A percentile compares a stretch with the other conserved stretches of the same genome.
Conservation (phyloP, 2,888 invertebrate species). For the Falcaria lacertinaria region DNA sequence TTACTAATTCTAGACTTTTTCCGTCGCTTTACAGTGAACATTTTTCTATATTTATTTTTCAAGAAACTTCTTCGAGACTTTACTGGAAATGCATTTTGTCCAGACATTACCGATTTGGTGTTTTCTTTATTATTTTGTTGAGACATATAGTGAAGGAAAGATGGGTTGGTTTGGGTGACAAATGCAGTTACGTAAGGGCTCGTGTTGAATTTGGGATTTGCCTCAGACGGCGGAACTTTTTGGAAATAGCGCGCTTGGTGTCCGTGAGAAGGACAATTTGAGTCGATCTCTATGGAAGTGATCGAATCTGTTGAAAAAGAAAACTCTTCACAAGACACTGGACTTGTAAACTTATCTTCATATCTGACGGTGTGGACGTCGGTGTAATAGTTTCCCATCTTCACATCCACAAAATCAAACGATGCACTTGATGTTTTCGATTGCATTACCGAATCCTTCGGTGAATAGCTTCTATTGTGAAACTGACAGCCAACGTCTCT, state of each 20-base stretch:
- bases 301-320: constrained; percentile 36
- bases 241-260: constrained; percentile 12
- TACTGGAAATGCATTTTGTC: constrained; percentile 17
- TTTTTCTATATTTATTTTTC: constrained; percentile 47
- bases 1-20: constrained; percentile 29
- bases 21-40: constrained; percentile 40
- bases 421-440: constrained; percentile 45
- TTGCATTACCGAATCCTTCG: constrained; percentile 31
- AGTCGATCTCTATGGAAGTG: constrained; percentile 39
- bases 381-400: constrained; percentile 36
- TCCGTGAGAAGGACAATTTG: constrained; percentile 43
- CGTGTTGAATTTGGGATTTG: constrained; percentile 28
- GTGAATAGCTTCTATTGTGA: constrained; percentile 34
- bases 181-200: constrained; percentile 36
- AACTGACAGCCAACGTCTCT: constrained; percentile 72
- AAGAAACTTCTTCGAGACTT: constrained; percentile 39
- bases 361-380: constrained; percentile 47
- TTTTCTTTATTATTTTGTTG: constrained; percentile 6
- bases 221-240: constrained; percentile 24
- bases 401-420: constrained; percentile 35
- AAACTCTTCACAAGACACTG: constrained; percentile 28
- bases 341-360: constrained; percentile 53
- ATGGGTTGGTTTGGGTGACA: constrained; percentile 14
- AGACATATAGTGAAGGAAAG: background rate
- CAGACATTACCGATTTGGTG: constrained; percentile 9